phyloP scores from a whole-genome alignment of 1,140 invertebrate genomes.

The Drosophila nigrodunni region DNA sequence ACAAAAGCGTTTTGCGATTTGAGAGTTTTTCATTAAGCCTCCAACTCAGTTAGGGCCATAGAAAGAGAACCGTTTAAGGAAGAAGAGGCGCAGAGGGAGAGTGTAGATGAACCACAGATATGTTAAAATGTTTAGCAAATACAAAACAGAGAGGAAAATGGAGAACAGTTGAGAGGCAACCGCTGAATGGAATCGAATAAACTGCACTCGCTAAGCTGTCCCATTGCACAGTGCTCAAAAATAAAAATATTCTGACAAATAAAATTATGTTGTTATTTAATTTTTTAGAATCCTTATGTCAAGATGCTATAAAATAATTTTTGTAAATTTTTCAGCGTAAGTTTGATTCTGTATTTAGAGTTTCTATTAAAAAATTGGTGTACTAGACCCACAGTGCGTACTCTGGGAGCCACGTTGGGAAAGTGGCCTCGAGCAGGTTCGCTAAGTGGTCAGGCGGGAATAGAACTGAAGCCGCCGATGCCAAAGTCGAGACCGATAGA shows the following conservation, averaged over 20 bases:
- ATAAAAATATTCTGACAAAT: no score
- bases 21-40: conserved; percentile 61
- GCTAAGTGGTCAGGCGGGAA: conserved; percentile 64
- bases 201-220: conserved; percentile 38
- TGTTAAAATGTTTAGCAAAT: conserved; percentile 78
- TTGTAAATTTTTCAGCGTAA: no score
- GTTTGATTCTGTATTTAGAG: no score
- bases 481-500: conserved; percentile 1
- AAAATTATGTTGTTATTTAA: no score
- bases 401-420: conserved; percentile 18
- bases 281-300: no score
- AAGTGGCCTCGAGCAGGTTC: conserved; percentile 60
- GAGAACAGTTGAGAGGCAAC: conserved; percentile 48
- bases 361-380: no score
- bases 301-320: no score
- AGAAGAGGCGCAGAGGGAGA: not conserved
- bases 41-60: not conserved
- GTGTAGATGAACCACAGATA: conserved; percentile 4
- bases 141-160: conserved; percentile 53
- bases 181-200: conserved; percentile 69
- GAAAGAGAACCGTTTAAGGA: not conserved
- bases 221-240: not conserved
- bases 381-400: no score
- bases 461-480: conserved; percentile 23
- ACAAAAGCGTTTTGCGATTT: conserved; percentile 69